Evolutionary conservation across 2,797 vertebrate genomes (phyloP), one percentile per base, ranked within the genome.

Genomic region (Capromys pilorides): DNA sequence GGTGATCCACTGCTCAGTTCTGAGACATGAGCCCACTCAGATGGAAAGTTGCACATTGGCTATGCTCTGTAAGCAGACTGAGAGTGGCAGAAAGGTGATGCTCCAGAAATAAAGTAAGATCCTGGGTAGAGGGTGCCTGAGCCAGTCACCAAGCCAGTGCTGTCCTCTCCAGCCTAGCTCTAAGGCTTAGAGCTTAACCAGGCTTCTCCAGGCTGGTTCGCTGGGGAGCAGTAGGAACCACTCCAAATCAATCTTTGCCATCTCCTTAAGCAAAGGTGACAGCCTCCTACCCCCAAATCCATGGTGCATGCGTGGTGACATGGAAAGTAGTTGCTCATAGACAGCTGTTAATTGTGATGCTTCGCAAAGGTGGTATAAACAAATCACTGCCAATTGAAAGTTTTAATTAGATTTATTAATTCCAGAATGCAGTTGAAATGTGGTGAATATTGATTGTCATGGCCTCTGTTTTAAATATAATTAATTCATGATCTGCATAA

Each of bases 401-500:
- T 97, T 97, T 97, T 95, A 95, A 95, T 97, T 97, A 95, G 95
- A 95, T 97, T 94, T 97, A 95, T 97, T 96, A 95, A 95, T 97
- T 97, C 94, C 10, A 86, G 93, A 95, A 96, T 83, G 95, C 87
- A 83, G 80, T 93, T 96, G 97, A 98, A 96, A 94, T 88, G 97
- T 97, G 95, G 95, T 64, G 96, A 95, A 73, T 98, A 97, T 96
- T 97, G 97, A 98, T 98, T 98, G 97, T 97, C 97, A 97, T 85
- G 96, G 96, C 95, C 96, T 97, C 96, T 97, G 77, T 98, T 98
- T 98, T 97, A 97, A 98, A 98, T 97, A 88, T 97, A 95, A 98
- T 98, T 97, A 97, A 97, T 97, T 97, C 98, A 97, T 97, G 97
- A 98, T 96, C 97, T 97, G 86, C 97, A 96, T 96, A 98, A 98